Evolutionary conservation across 2,888 invertebrate species (phyloP).

Genomic region (Rhimphoctona megacephalus): DNA sequence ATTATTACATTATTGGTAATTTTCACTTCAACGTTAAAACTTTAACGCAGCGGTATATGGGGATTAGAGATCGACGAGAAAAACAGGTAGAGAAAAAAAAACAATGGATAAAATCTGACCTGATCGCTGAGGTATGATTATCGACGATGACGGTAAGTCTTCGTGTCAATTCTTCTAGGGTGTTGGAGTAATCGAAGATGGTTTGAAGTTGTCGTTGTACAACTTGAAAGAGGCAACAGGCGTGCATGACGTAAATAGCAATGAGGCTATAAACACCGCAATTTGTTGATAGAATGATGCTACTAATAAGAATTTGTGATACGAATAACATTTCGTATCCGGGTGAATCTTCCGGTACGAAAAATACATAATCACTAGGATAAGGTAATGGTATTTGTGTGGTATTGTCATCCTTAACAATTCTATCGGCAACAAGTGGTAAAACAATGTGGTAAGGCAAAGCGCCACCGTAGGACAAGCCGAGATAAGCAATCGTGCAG

Average conservation of each 20-base stretch:
- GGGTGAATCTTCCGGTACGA: conserved; percentile 74
- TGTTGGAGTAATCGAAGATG: conserved; percentile 47
- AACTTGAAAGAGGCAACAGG: conserved; percentile 76
- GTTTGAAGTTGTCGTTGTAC: conserved; percentile 71
- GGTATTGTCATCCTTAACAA: conserved; percentile 73
- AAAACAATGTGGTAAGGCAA: conserved; percentile 81
- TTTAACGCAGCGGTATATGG: no score
- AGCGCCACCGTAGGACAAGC: conserved; percentile 79
- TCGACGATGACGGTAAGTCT: conserved; percentile 58
- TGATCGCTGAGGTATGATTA: conserved; percentile 66
- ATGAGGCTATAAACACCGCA: conserved; percentile 78
- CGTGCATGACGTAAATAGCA: conserved; percentile 76
- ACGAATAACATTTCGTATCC: conserved; percentile 76
- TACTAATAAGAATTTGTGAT: conserved; percentile 76
- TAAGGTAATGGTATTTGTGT: conserved; percentile 77
- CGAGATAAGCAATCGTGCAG: conserved; percentile 78
- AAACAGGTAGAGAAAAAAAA: conserved; percentile 7
- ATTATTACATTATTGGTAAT: no score
- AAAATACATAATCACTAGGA: conserved; percentile 77
- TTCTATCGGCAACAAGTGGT: conserved; percentile 75
- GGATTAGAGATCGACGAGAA: no score
- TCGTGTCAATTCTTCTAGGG: conserved; percentile 32
- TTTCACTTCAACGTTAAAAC: no score
- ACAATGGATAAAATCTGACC: conserved; percentile 39
- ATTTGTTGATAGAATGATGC: conserved; percentile 76